Percentiles rank a stretch among this genome's conserved stretches.
These are phyloP conservation scores for Euura saliciscinereae DNA, from an alignment of 1,140 invertebrate species.

Conservation along the genomic window DNA sequence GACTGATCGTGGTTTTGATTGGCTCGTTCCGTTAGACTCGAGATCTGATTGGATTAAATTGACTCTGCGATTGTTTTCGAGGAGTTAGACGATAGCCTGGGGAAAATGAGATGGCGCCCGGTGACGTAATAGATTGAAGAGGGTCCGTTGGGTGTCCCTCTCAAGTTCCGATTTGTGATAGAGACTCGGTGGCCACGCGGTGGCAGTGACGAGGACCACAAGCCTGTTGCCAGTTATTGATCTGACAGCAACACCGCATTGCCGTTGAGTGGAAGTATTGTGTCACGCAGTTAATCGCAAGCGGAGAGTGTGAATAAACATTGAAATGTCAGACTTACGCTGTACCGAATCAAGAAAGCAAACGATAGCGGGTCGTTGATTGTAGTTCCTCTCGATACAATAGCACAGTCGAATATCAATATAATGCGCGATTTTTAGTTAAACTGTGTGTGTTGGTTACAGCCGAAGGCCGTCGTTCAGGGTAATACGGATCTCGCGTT, in stretches of 20 bases:
- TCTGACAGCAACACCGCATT: constrained; percentile 60
- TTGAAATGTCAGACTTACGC: constrained; percentile 13
- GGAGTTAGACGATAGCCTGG: too few species aligned
- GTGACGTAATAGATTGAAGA: too few species aligned
- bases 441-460: not conserved
- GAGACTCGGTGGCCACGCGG: constrained; percentile 5
- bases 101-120: too few species aligned
- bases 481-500: not conserved
- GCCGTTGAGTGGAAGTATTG: constrained; percentile 55
- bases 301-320: constrained; percentile 8
- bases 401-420: too few species aligned
- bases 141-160: not conserved
- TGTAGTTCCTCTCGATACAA: not conserved
- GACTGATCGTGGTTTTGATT: too few species aligned
- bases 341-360: constrained; percentile 14
- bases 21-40: too few species aligned
- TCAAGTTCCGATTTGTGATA: not conserved
- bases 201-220: constrained; percentile 28
- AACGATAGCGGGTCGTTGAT: constrained; percentile 5
- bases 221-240: constrained; percentile 62
- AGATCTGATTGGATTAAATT: too few species aligned
- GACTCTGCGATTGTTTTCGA: too few species aligned
- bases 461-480: not conserved
- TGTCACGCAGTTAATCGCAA: constrained; percentile 18
- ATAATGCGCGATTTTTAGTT: constrained; percentile 2